phyloP scores from a whole-genome alignment of 2,113 vertebrate genomes.

The Prochilodus magdalenae region DNA sequence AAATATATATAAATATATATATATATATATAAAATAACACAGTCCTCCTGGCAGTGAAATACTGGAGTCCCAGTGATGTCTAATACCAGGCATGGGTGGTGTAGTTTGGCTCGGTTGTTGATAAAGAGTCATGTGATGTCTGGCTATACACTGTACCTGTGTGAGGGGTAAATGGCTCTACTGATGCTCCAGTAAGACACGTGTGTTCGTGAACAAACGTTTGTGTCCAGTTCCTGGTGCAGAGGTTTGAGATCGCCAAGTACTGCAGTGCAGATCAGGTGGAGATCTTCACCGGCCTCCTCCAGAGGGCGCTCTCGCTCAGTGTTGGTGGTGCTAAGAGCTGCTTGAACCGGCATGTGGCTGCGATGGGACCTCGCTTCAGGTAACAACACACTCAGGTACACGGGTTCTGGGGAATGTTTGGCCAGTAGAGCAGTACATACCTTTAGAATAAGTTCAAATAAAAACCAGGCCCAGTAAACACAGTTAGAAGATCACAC shows the following conservation, averaged over 20 bases:
- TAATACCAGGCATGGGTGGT: too few relatives aligned
- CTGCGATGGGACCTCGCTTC: constrained; percentile 92
- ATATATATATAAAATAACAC: too few relatives aligned
- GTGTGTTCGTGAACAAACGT: too few relatives aligned
- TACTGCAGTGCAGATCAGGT: constrained; percentile 97
- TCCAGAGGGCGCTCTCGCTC: constrained; percentile 90
- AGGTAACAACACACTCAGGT: constrained; percentile 73
- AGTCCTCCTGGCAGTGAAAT: too few relatives aligned
- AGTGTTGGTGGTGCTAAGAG: constrained; percentile 88
- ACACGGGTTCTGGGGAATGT: too few relatives aligned
- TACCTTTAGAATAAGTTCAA: too few relatives aligned
- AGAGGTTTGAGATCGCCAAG: constrained; percentile 96
- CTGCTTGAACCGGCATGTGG: constrained; percentile 90
- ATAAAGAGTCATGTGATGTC: not conserved
- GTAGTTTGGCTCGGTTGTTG: not conserved
- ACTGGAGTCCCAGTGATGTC: too few relatives aligned
- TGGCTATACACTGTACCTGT: not conserved
- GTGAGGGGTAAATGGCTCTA: not conserved
- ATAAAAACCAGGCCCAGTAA: too few relatives aligned
- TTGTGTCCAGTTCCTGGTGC: constrained; percentile 87
- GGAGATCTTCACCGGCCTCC: constrained; percentile 92
- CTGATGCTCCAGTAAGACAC: too few relatives aligned
- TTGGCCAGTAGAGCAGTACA: too few relatives aligned
- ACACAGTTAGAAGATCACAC: too few relatives aligned
- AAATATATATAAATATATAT: too few relatives aligned